phyloP scores from a whole-genome alignment of 2,888 invertebrate genomes.

The Acronicta leporina region DNA sequence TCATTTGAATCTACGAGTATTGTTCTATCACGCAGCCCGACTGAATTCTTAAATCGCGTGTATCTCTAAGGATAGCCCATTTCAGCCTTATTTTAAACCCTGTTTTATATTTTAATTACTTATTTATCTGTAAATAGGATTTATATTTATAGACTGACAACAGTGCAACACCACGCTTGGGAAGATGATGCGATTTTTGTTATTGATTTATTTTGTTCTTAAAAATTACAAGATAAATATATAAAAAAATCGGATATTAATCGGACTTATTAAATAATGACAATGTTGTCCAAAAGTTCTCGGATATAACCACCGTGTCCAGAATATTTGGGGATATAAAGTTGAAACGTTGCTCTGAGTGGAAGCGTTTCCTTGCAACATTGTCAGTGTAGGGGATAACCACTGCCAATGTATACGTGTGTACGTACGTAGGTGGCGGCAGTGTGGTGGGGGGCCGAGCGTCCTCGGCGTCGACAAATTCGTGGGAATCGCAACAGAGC shows the following conservation, averaged over 20 bases:
- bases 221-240: neutral
- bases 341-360: slow-evolving; percentile 28
- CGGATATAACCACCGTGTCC: slow-evolving; percentile 10
- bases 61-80: neutral
- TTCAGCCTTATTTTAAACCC: neutral
- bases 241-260: slow-evolving; percentile 14
- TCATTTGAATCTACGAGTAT: no score
- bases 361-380: slow-evolving; percentile 40
- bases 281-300: slow-evolving; percentile 20
- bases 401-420: slow-evolving; percentile 79
- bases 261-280: slow-evolving; percentile 12
- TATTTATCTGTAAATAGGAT: neutral
- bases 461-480: slow-evolving; percentile 75
- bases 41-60: no score
- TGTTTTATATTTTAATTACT: no score
- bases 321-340: slow-evolving; percentile 24
- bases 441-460: slow-evolving; percentile 81
- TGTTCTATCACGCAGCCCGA: no score
- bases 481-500: slow-evolving; percentile 84
- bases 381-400: slow-evolving; percentile 60
- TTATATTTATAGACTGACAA: neutral
- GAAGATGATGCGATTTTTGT: neutral
- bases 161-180: neutral
- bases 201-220: neutral
- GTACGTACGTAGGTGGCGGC: slow-evolving; percentile 87